Base-by-base conservation (phyloP, 2,888 invertebrate genomes). In the Pristionchus exspectatus region DNA sequence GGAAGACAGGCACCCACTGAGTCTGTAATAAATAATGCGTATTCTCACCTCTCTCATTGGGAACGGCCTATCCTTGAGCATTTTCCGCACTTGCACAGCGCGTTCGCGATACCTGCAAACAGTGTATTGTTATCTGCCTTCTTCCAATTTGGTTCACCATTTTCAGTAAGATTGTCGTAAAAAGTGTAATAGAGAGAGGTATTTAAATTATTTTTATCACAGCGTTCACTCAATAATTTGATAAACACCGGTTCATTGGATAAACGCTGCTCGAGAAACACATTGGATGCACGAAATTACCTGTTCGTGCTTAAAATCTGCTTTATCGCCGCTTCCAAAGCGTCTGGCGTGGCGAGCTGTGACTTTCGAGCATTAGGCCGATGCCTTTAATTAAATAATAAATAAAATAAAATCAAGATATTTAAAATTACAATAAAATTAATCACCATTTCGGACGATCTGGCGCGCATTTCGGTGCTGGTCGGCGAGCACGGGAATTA, bases 401-500 rank as follows among this genome's bases (percentile, higher is more conserved):
- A 44, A 44, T 44, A 44, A 44, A n/a, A n/a, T n/a, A n/a, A n/a
- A n/a, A n/a, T n/a, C n/a, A n/a, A n/a, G n/a, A n/a, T n/a, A 54
- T 54, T 54, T 10, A 54, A 10, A 54, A 54, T 54, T 14, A 54
- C 54, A 54, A 54, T 10, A 10, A 4, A 59, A 63, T 63, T 9
- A 1, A n/a, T 18, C 44, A 38, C 56, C 74, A 33, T 74, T 88
- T 56, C 87, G 50, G 3, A 74, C 56, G 24, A 74, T 16, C 56
- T 88, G 87, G 2, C 95, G 94, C 21, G 95, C 93, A 87, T 95
- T 95, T 88, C 95, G 94, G 84, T 94, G 93, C 93, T 96, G 95
- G 92, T 96, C 96, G 33, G 95, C 95, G 90, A 95, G 95, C 38
- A 95, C 93, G 7, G 96, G 96, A 72, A 95, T 93, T 7, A 95